Evolutionary conservation across 2,797 vertebrate genomes (phyloP).

Genomic region (Lepus oiostolus): DNA sequence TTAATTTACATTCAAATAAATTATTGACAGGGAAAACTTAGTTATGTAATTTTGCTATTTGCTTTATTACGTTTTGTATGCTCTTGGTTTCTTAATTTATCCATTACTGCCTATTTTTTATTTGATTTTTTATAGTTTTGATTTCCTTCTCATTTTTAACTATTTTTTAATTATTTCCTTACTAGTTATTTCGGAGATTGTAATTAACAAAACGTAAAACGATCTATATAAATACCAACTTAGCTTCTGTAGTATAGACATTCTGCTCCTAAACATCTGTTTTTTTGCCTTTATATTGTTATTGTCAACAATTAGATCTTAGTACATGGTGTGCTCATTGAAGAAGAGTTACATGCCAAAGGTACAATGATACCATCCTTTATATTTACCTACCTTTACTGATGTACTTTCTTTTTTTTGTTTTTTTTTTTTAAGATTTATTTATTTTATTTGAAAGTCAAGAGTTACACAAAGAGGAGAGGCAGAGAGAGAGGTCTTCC

Average conservation of each 20-base stretch:
- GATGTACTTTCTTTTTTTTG: background rate
- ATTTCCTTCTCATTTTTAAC: background rate
- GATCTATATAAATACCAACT: background rate
- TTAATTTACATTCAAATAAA: background rate
- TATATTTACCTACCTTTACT: background rate
- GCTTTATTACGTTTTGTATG: background rate
- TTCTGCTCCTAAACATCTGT: background rate
- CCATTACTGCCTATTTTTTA: background rate
- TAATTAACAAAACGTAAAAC: background rate
- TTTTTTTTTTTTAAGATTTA: too few relatives aligned
- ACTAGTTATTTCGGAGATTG: background rate
- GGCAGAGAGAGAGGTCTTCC: too few relatives aligned
- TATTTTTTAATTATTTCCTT: background rate
- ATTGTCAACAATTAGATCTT: background rate
- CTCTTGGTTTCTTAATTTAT: background rate
- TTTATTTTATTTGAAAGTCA: background rate
- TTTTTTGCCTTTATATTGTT: background rate
- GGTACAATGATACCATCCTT: background rate
- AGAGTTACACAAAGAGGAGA: too few relatives aligned
- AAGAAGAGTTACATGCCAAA: background rate
- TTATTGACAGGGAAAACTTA: background rate
- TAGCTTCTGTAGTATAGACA: background rate
- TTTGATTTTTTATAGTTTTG: background rate
- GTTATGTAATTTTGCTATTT: background rate
- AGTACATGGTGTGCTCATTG: background rate